Conservation (phyloP, 2,113 vertebrate species). For the Lynx canadensis region DNA sequence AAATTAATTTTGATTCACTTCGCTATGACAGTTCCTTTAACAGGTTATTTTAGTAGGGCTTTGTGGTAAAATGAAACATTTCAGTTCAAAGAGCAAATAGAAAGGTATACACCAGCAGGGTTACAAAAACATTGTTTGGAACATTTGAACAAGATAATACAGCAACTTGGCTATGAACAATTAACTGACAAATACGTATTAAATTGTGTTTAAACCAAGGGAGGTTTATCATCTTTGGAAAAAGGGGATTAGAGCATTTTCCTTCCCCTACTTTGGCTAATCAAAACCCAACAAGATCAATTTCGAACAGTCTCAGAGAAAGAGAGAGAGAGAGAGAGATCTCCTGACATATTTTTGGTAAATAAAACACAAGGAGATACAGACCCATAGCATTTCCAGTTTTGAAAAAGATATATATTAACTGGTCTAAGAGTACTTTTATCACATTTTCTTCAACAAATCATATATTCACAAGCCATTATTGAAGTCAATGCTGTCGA, state of each 20-base stretch:
- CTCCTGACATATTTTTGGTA: neutral
- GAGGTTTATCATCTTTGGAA: neutral
- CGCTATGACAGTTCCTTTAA: neutral
- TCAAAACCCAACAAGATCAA: neutral
- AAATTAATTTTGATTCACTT: constrained; percentile 31
- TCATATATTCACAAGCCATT: neutral
- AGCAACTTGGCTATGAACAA: neutral
- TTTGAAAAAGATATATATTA: neutral
- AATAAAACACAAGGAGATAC: neutral
- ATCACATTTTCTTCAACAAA: neutral
- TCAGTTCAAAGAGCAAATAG: neutral
- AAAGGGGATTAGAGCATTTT: neutral
- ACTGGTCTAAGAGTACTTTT: neutral
- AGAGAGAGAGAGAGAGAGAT: neutral
- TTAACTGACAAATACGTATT: neutral
- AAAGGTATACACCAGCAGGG: neutral
- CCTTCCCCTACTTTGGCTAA: neutral
- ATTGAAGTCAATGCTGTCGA: neutral
- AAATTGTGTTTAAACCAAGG: neutral
- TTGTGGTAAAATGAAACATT: neutral
- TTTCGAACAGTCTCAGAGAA: neutral
- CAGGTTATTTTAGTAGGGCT: neutral
- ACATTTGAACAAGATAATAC: neutral
- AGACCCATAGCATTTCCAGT: neutral
- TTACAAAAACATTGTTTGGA: neutral